Evolutionary conservation across 2,113 vertebrate genomes (phyloP).

Genomic region (Catharus minimus): DNA sequence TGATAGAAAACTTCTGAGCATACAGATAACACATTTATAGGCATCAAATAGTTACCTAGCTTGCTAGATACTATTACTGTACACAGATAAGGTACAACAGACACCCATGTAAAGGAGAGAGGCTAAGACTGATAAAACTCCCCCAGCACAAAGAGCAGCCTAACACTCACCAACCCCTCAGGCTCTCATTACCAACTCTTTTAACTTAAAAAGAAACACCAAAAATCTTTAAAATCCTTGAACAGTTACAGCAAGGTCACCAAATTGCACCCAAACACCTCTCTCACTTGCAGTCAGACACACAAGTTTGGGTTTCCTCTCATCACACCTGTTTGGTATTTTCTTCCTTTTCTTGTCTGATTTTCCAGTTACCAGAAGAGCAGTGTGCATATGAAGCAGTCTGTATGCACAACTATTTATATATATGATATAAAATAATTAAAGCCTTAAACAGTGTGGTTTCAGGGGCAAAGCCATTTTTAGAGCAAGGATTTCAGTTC

Average conservation of each 20-base stretch:
- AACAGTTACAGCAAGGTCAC: neutral
- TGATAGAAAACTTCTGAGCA: neutral
- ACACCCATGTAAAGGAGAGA: neutral
- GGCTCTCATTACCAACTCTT: neutral
- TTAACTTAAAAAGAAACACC: neutral
- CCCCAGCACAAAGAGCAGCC: neutral
- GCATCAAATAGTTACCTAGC: neutral
- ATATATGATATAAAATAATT: constrained; percentile 44
- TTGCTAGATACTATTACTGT: neutral
- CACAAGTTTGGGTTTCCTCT: neutral
- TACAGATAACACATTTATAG: neutral
- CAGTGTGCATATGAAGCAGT: fast-evolving
- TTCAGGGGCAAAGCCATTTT: neutral
- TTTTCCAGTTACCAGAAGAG: neutral
- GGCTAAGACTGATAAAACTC: neutral
- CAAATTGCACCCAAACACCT: neutral
- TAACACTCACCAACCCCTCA: neutral
- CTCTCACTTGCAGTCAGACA: neutral
- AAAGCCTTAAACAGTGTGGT: constrained; percentile 5
- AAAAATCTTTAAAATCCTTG: neutral
- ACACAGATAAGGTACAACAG: neutral
- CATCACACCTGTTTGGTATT: neutral
- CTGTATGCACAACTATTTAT: neutral
- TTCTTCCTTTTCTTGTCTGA: neutral
- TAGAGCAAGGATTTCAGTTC: constrained; percentile 51